Conservation (phyloP, 2,113 vertebrate genomes). For the Phaethon lepturus region DNA sequence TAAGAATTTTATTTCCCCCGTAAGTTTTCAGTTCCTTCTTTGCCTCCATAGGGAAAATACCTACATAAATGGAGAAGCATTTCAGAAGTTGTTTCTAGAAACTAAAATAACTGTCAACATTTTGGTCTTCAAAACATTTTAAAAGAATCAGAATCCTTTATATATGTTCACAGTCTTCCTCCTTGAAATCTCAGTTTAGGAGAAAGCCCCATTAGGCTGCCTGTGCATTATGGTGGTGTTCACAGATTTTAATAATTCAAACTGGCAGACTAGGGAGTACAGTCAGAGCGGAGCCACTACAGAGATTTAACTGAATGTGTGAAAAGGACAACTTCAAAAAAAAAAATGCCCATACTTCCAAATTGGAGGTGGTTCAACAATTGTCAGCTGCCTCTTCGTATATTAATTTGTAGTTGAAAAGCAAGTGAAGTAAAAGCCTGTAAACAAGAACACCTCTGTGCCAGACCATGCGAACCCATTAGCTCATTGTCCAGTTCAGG, state of each 20-base stretch:
- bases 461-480: neutral
- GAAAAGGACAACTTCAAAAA: neutral
- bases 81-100: neutral
- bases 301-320: neutral
- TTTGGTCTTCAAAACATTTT: neutral
- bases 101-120: neutral
- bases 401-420: neutral
- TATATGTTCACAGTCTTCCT: neutral
- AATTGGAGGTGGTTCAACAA: neutral
- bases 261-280: neutral
- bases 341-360: neutral
- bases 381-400: neutral
- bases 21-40: neutral
- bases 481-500: neutral
- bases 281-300: neutral
- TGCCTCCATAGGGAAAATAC: neutral
- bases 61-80: neutral
- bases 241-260: neutral
- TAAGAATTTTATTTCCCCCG: neutral
- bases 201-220: neutral
- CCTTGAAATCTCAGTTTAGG: neutral
- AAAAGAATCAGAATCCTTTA: neutral
- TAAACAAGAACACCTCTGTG: neutral
- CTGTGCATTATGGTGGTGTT: rapidly evolving
- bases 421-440: neutral